Conservation (phyloP, 2,113 vertebrate species). For the Oenanthe melanoleuca region DNA sequence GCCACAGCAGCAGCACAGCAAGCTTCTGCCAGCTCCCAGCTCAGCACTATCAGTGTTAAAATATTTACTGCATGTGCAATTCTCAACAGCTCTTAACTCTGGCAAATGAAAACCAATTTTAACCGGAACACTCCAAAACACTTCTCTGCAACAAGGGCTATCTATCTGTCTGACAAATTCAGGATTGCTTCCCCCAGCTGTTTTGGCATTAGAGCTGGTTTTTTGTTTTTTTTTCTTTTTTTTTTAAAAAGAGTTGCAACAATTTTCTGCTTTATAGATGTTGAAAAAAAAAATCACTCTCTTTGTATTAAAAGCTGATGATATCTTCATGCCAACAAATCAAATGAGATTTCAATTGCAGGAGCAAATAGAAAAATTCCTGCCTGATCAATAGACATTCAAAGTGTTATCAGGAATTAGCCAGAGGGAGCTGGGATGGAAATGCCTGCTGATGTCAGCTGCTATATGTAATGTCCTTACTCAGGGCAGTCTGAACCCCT, state of each 20-base stretch:
- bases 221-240: too few species aligned
- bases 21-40: conserved; percentile 15
- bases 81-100: conserved; percentile 61
- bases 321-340: neutral
- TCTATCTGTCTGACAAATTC: conserved; percentile 57
- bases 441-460: neutral
- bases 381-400: conserved; percentile 33
- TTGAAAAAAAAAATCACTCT: neutral
- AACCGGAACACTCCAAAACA: conserved; percentile 59
- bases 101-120: conserved; percentile 65
- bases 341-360: conserved; percentile 29
- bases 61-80: conserved; percentile 50
- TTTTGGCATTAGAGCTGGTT: neutral
- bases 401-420: conserved; percentile 1
- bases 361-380: conserved; percentile 18
- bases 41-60: conserved; percentile 57
- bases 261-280: conserved; percentile 2
- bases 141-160: conserved; percentile 20
- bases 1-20: neutral
- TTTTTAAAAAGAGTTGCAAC: neutral
- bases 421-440: neutral
- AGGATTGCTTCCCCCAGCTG: conserved; percentile 35
- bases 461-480: neutral
- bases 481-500: neutral
- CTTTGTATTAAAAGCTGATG: neutral